Percentiles rank a stretch among this genome's conserved stretches.
phyloP scores from a whole-genome alignment of 1,140 invertebrate genomes.

The Whitmania pigra region DNA sequence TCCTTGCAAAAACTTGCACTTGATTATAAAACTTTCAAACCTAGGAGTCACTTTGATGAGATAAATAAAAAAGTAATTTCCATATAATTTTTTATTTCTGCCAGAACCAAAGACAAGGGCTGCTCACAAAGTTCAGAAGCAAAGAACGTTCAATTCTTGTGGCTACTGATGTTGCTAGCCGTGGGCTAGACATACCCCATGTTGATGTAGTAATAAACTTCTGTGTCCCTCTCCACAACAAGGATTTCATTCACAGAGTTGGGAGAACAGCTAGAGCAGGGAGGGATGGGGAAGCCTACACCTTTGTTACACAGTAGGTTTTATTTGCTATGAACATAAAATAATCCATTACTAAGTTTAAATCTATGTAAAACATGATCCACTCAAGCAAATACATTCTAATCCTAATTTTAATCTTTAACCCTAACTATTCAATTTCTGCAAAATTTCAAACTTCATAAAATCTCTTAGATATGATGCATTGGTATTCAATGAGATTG shows the following conservation, averaged over 20 bases:
- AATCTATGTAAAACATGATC: no score
- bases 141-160: constrained; percentile 62
- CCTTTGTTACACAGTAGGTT: constrained; percentile 54
- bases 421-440: no score
- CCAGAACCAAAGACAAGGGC: constrained; percentile 37
- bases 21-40: no score
- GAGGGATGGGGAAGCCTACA: constrained; percentile 55
- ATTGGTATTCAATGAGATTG: constrained; percentile 90
- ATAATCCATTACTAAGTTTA: no score
- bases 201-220: constrained; percentile 95
- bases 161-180: constrained; percentile 93
- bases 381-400: no score
- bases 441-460: not conserved
- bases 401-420: no score
- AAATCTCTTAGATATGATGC: constrained; percentile 67
- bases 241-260: constrained; percentile 91
- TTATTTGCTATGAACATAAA: not conserved
- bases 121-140: constrained; percentile 42
- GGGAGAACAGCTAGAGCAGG: constrained; percentile 90
- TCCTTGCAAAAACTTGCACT: no score
- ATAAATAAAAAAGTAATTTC: no score
- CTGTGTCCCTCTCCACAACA: constrained; percentile 88
- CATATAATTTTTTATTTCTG: constrained; percentile 13
- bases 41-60: no score
- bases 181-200: constrained; percentile 93